Percentiles rank a stretch among this genome's conserved stretches.
Evolutionary conservation across 35 echinoderm and acorn worm species (phyloP).

Genomic region (Patiria miniata): DNA sequence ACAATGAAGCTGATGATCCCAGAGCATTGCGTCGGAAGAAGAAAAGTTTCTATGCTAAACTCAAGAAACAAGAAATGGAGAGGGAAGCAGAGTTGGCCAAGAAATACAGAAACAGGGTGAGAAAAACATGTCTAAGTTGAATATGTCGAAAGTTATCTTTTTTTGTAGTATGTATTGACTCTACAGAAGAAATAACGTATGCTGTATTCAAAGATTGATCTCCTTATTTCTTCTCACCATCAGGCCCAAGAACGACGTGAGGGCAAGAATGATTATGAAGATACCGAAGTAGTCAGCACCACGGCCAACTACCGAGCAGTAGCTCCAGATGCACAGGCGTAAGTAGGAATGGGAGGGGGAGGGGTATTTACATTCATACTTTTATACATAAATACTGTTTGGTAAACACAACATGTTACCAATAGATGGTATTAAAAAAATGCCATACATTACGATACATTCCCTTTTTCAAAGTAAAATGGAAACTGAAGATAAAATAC

Average conservation of each 20-base stretch:
- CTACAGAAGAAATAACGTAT: too few species aligned
- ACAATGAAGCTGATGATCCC: slow-evolving; percentile 96
- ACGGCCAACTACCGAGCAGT: slow-evolving; percentile 98
- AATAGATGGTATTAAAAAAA: too few species aligned
- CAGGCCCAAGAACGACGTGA: slow-evolving; percentile 94
- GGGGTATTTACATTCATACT: not conserved
- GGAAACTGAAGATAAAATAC: too few species aligned
- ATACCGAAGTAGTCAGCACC: slow-evolving; percentile 91
- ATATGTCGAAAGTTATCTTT: too few species aligned
- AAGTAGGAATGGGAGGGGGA: slow-evolving; percentile 32
- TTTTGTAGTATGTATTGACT: too few species aligned
- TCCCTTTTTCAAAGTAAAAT: too few species aligned
- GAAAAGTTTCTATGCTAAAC: slow-evolving; percentile 99
- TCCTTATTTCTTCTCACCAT: not conserved
- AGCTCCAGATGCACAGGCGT: slow-evolving; percentile 93
- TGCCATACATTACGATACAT: too few species aligned
- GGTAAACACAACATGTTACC: not conserved
- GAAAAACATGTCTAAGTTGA: not conserved
- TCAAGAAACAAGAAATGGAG: slow-evolving; percentile 99
- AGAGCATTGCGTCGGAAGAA: slow-evolving; percentile 88
- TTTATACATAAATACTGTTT: not conserved
- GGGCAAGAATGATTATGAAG: slow-evolving; percentile 89
- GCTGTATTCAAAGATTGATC: too few species aligned
- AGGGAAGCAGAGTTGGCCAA: slow-evolving; percentile 93
- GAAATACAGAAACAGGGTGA: slow-evolving; percentile 97